Evolutionary conservation across 2,888 invertebrate species (phyloP), one percentile per base, ranked within the genome.

Genomic region (Craniophora ligustri): DNA sequence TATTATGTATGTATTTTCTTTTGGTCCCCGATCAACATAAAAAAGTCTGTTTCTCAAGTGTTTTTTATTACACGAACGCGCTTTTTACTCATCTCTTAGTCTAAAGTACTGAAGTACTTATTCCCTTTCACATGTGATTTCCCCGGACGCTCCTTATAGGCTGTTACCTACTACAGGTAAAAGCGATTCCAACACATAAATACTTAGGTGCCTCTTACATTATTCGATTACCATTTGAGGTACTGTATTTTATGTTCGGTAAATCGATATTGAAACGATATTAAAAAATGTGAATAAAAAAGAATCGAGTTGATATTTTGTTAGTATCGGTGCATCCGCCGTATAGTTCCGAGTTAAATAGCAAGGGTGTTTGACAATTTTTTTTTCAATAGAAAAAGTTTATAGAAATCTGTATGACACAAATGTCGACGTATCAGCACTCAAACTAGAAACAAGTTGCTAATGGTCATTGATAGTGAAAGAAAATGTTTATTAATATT

Each of bases 41-140:
- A 11, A 36, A 23, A 28, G 7, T 44, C 11, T 40, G 34, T 16
- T 26, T 30, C 14, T 13, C 8, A 23, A 23, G 19, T 19, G 8
- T 18, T 5, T 36, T 44, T 44, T 40, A 44, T 21, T 4, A 42
- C 13, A 11, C 4, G 7, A 34, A 34, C 18, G 54, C 62, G 58
- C 56, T 53, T 40, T 36, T 26, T 47, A 44, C 61, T 70, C 54
- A 57, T 67, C 51, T 49, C 65, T 70, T 67, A 44, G 56, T 40
- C 41, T 45, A 5, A 48, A 55, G 14, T 40, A 48, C 46, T 67
- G 34, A 55, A 55, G 53, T 74, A 72, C 77, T 67, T 77, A 78
- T 82, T 79, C 76, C 81, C 82, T 82, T 84, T 85, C 81, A 81
- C 79, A 75, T 83, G 80, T 83, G 84, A 88, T 88, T 88, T 88